phyloP scores from a whole-genome alignment of 2,888 invertebrate genomes.

The Mantis religiosa region DNA sequence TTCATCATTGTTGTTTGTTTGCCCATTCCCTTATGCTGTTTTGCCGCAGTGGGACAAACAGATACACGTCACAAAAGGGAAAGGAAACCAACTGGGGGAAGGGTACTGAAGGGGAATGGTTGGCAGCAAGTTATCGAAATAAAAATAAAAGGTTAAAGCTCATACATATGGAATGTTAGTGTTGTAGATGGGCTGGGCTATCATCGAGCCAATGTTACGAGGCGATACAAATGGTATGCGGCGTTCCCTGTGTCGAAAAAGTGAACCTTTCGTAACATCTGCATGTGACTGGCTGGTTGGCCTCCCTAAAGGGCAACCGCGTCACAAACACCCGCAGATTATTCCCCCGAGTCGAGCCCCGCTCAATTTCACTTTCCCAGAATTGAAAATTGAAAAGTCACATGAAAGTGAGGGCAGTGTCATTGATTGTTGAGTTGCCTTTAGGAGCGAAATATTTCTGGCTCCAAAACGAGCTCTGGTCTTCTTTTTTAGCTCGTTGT shows the following conservation, averaged over 20 bases:
- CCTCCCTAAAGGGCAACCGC: background rate
- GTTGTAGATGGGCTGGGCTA: background rate
- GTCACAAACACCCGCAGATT: background rate
- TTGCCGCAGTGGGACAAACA: too few species aligned
- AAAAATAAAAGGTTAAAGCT: background rate
- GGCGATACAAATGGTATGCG: background rate
- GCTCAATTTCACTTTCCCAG: background rate
- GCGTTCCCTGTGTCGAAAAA: background rate
- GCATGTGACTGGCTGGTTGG: background rate
- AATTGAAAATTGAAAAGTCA: background rate
- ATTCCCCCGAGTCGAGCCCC: background rate
- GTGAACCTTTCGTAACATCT: background rate
- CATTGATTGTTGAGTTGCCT: background rate
- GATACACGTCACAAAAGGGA: background rate
- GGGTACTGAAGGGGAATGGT: background rate
- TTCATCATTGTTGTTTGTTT: too few species aligned
- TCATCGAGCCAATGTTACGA: background rate
- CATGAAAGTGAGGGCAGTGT: background rate
- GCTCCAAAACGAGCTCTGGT: background rate
- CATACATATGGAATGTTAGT: background rate
- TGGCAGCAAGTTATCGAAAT: background rate
- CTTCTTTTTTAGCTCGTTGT: too few species aligned
- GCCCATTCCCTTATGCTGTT: too few species aligned
- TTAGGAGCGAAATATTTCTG: background rate
- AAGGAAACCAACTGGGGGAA: background rate